Evolutionary conservation across 1,140 invertebrate species (phyloP).

Genomic region (Penaeus vannamei): DNA sequence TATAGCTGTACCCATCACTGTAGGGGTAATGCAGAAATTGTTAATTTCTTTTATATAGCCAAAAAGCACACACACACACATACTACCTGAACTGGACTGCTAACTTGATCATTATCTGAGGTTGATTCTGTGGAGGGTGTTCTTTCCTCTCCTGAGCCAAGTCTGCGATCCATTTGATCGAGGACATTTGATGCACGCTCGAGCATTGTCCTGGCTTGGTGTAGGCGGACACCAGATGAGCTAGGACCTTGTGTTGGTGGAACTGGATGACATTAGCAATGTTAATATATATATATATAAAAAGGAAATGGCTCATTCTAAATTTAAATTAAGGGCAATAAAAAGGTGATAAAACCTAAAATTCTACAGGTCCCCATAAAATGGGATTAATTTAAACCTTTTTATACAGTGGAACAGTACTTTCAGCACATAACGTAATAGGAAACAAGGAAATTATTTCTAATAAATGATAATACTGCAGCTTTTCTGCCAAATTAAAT

Average conservation of each 20-base stretch:
- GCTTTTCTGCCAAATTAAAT: no score
- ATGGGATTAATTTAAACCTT: no score
- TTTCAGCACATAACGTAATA: no score
- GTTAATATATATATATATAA: background rate
- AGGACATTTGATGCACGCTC: slow-evolving; percentile 68
- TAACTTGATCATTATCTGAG: slow-evolving; percentile 35
- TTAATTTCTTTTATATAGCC: no score
- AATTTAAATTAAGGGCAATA: background rate
- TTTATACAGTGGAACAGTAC: no score
- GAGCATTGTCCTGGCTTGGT: slow-evolving; percentile 68
- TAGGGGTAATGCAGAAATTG: no score
- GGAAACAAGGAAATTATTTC: no score
- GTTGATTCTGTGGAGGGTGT: slow-evolving; percentile 12
- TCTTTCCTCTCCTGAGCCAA: slow-evolving; percentile 50
- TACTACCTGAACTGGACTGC: slow-evolving; percentile 7
- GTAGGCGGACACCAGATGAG: slow-evolving; percentile 69
- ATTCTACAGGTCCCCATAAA: no score
- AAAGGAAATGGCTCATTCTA: background rate
- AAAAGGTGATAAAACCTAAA: no score
- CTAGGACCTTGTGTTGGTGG: slow-evolving; percentile 68
- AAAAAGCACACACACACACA: no score
- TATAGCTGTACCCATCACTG: no score
- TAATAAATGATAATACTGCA: no score
- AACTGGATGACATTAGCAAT: background rate
- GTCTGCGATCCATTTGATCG: slow-evolving; percentile 64